Evolutionary conservation across 2,113 vertebrate species (phyloP).

Genomic region (Muscicapa adusta): DNA sequence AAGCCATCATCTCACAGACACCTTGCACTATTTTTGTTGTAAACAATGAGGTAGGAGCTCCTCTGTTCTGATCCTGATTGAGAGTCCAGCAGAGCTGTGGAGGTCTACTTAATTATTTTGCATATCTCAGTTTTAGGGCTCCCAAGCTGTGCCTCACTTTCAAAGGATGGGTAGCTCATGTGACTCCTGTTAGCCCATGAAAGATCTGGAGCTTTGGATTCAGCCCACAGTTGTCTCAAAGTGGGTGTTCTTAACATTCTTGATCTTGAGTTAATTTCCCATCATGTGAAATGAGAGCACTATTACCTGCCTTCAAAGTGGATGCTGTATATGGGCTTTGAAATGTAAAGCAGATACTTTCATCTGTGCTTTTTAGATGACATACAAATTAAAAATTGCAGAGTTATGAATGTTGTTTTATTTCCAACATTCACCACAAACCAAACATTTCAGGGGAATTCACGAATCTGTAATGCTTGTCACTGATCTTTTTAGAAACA

Average conservation of each 20-base stretch:
- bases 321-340: background rate
- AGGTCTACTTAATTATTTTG: background rate
- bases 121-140: background rate
- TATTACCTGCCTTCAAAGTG: slow-evolving; percentile 6
- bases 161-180: background rate
- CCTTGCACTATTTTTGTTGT: background rate
- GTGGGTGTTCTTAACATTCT: background rate
- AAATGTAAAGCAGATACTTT: slow-evolving; percentile 10
- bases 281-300: background rate
- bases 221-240: background rate
- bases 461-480: background rate
- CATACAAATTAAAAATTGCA: slow-evolving; percentile 12
- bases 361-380: slow-evolving; percentile 22
- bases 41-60: background rate
- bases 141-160: background rate
- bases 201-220: background rate
- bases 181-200: background rate
- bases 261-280: slow-evolving; percentile 8
- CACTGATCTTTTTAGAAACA: slow-evolving; percentile 41
- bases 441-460: slow-evolving; percentile 50
- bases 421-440: slow-evolving; percentile 59
- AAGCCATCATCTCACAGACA: background rate
- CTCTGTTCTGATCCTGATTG: background rate
- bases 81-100: background rate
- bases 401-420: slow-evolving; percentile 27